These are phyloP conservation scores for Grammomys dolichurus DNA, from an alignment of 2,113 vertebrate species.

Conservation along the genomic window DNA sequence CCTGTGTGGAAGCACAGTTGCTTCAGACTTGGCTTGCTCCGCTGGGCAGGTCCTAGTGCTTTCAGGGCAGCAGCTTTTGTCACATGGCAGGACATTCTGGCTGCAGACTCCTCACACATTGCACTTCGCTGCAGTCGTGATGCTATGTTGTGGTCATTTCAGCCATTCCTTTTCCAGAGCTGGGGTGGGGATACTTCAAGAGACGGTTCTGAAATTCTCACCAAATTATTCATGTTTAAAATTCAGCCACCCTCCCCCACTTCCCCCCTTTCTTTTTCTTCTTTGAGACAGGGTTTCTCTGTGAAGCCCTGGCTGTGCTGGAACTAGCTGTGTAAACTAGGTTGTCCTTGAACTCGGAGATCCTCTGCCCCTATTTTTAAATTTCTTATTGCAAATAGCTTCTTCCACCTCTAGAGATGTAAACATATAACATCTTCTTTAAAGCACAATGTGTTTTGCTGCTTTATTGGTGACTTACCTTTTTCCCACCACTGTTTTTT, in stretches of 20 bases:
- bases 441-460: neutral
- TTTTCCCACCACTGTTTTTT: neutral
- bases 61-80: neutral
- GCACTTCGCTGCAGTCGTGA: neutral
- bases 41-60: neutral
- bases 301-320: neutral
- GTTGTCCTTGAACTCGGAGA: neutral
- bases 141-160: neutral
- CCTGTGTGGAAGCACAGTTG: no score
- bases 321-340: neutral
- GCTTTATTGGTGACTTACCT: neutral
- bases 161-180: neutral
- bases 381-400: neutral
- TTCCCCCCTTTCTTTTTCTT: neutral
- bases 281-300: neutral
- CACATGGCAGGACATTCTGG: fast-evolving
- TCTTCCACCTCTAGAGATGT: neutral
- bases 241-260: neutral
- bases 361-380: neutral
- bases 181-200: neutral
- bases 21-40: neutral
- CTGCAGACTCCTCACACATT: neutral
- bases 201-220: neutral
- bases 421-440: neutral
- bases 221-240: neutral